phyloP scores from a whole-genome alignment of 2,797 vertebrate genomes.

The Artibeus jamaicensis region DNA sequence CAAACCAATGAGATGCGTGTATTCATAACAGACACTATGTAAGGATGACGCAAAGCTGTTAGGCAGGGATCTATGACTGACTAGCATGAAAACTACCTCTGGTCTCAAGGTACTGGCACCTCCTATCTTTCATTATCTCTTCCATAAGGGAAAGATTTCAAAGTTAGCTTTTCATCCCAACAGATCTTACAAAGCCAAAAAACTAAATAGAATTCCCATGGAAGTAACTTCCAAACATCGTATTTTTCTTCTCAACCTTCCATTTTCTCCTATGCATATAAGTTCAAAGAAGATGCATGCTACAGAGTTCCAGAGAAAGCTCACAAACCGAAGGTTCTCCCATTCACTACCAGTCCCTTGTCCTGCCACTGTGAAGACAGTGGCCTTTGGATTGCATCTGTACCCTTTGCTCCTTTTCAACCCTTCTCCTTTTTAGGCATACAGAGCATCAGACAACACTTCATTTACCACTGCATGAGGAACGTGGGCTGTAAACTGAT shows the following conservation, averaged over 20 bases:
- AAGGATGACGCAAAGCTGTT: background rate
- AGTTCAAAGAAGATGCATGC: background rate
- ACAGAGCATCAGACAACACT: background rate
- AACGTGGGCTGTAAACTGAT: background rate
- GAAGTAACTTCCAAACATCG: background rate
- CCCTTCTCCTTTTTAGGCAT: background rate
- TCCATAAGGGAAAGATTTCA: background rate
- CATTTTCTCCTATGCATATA: slow-evolving; percentile 20
- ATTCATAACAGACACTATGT: background rate
- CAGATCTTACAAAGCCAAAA: background rate
- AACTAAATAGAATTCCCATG: background rate
- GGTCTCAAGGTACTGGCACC: background rate
- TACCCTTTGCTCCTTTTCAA: background rate
- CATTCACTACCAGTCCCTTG: background rate
- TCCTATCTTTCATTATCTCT: background rate
- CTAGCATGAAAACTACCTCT: background rate
- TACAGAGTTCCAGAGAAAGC: background rate
- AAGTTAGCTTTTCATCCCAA: slow-evolving; percentile 5
- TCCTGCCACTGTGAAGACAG: background rate
- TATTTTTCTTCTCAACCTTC: background rate
- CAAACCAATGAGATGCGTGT: background rate
- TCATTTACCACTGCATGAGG: background rate
- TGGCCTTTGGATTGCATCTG: background rate
- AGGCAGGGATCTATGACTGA: background rate
- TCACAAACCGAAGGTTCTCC: background rate